Evolutionary conservation across 2,888 invertebrate species (phyloP), one percentile per base, ranked within the genome.

Genomic region (Onchidella celtica): DNA sequence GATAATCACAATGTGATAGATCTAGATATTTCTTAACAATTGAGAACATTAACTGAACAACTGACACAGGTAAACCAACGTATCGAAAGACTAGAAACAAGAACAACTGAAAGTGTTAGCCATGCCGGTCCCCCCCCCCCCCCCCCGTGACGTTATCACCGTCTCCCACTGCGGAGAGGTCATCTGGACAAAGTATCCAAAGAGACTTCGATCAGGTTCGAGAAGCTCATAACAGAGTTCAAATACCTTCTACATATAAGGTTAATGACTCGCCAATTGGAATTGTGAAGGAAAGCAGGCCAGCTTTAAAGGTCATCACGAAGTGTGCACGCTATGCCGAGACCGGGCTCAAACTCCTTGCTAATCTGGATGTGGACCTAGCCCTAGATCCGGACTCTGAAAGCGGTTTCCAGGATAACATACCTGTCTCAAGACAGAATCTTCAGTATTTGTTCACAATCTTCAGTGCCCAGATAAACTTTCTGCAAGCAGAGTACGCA

Each of bases 291-390:
- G 68, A 68, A 3, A 32, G 36, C n/a, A 32, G 24, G 3, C 21
- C 21, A 32, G n/a, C 36, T 34, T 36, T 68, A 38, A 38, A 17
- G 36, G 17, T 68, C 3, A 3, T 68, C 21, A 32, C 36, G 21
- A 68, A 68, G 38, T 68, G 68, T 36, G 68, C 68, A 11, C 34
- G 68, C 3, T 68, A 14, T 21, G 36, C 68, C 3, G 68, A 68
- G 34, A 68, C 68, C n/a, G 68, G 68, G 27, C 34, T 68, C 36
- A 68, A 68, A 34, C 2, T 68, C 17, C 2, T 68, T 34, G 4
- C 68, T 32, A 27, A 11, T 27, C 32, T 66, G 17, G 17, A 14
- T 34, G 17, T 34, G 11, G 61, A 61, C n/a, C 4, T 27, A 21
- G n/a, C n/a, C n/a, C n/a, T n/a, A n/a, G n/a, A n/a, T n/a, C n/a